Conservation (phyloP, 2,888 invertebrate species). For the Melieria omissa region DNA sequence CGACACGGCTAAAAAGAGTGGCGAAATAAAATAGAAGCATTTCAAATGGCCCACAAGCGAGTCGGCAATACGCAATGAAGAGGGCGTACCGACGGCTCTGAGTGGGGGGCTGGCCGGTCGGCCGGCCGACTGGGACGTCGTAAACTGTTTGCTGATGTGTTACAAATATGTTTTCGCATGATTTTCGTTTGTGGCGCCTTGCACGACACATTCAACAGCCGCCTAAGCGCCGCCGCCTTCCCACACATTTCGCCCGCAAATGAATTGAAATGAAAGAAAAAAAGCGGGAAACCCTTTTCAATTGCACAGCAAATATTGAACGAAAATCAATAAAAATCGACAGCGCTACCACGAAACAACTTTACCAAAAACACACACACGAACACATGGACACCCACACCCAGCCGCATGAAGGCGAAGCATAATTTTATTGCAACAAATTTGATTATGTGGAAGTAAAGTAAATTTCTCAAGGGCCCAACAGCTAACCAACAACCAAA, state of each 20-base stretch:
- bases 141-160: constrained; percentile 22
- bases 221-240: not conserved
- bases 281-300: constrained; percentile 11
- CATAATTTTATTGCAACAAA: not conserved
- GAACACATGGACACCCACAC: not conserved
- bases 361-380: not conserved
- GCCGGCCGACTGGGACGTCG: not conserved
- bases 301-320: constrained; percentile 1
- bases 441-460: constrained; percentile 8
- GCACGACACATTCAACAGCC: not conserved
- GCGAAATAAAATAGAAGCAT: not conserved
- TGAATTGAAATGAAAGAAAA: constrained; percentile 1
- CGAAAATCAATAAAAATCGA: constrained; percentile 13
- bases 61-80: no score
- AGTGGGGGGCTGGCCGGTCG: not conserved
- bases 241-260: not conserved
- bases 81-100: no score
- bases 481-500: not conserved
- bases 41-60: not conserved
- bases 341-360: not conserved
- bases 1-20: not conserved
- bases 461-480: constrained; percentile 13
- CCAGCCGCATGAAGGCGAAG: not conserved
- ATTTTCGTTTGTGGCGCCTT: not conserved
- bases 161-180: constrained; percentile 15